Conservation (phyloP, 2,113 vertebrate genomes). For the Geococcyx californianus region DNA sequence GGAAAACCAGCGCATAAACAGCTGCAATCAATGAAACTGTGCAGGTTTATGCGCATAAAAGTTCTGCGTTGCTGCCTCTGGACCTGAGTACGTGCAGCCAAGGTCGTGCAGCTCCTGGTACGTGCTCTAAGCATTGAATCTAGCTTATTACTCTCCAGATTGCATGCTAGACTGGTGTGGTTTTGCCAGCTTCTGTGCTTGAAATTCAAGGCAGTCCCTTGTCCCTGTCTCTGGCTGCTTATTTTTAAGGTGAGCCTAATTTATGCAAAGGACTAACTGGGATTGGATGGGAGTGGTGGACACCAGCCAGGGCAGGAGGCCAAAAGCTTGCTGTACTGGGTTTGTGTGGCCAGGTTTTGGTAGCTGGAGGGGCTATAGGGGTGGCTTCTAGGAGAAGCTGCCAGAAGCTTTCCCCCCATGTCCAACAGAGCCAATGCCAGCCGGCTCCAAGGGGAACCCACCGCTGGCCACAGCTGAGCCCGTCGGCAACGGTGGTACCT, state of each 20-base stretch:
- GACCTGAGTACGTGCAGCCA: neutral
- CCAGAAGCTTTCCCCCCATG: no score
- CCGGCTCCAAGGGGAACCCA: no score
- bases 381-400: no score
- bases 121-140: neutral
- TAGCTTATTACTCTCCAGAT: neutral
- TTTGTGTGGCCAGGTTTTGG: no score
- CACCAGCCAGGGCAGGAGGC: neutral
- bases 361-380: no score
- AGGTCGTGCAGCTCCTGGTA: neutral
- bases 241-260: neutral
- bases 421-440: no score
- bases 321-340: no score
- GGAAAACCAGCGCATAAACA: neutral
- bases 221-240: neutral
- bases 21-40: neutral
- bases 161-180: fast-evolving
- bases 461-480: no score
- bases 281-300: neutral
- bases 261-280: neutral
- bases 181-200: neutral
- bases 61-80: neutral
- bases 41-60: neutral
- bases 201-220: neutral
- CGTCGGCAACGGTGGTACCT: no score